phyloP scores from a whole-genome alignment of 2,797 vertebrate genomes.

The Cossypha dichroa region DNA sequence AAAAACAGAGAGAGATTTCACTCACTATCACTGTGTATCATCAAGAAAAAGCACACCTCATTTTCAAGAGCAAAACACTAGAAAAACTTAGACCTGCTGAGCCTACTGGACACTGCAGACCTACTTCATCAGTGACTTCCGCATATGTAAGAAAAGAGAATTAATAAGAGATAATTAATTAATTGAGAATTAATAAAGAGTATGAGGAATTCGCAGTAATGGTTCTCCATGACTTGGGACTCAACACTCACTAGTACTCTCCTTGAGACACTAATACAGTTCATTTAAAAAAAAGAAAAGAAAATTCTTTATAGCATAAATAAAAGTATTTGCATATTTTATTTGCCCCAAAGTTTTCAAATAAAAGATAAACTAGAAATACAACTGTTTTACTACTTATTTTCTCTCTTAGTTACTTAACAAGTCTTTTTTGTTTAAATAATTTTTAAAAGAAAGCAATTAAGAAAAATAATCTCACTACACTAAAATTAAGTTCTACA shows the following conservation, averaged over 20 bases:
- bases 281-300: neutral
- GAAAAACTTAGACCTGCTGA: neutral
- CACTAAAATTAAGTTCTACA: neutral
- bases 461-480: neutral
- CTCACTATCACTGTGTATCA: neutral
- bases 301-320: neutral
- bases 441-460: neutral
- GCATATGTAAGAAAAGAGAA: neutral
- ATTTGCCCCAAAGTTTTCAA: neutral
- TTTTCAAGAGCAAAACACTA: neutral
- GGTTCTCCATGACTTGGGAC: neutral
- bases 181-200: neutral
- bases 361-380: neutral
- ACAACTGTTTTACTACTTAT: neutral
- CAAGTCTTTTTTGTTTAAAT: accelerated
- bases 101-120: neutral
- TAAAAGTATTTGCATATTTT: neutral
- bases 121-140: neutral
- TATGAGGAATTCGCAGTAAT: neutral
- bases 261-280: neutral
- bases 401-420: neutral
- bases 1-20: neutral
- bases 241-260: neutral
- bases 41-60: neutral
- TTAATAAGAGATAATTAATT: too few species aligned